These are phyloP conservation scores for Ceratina australensis DNA, from an alignment of 1,140 invertebrate genomes.

Conservation along the genomic window DNA sequence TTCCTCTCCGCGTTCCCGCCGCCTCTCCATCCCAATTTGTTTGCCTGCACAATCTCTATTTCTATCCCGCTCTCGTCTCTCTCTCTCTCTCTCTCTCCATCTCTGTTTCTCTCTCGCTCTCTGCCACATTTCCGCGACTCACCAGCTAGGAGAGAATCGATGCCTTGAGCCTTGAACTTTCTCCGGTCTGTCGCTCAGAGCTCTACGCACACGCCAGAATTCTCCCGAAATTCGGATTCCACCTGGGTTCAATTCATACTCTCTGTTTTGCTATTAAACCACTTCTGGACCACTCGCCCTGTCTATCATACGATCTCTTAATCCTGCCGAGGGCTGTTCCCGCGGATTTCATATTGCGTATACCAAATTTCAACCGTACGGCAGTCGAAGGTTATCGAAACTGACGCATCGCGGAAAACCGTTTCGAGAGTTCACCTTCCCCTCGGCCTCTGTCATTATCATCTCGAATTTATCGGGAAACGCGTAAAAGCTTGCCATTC, in stretches of 20 bases:
- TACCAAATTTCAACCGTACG: slow-evolving; percentile 43
- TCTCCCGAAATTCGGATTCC: neutral
- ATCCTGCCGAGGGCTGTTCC: neutral
- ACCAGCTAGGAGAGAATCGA: slow-evolving; percentile 48
- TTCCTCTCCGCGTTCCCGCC: neutral
- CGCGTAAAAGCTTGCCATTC: slow-evolving; percentile 38
- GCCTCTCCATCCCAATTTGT: neutral
- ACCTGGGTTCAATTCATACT: neutral
- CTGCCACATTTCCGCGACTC: slow-evolving; percentile 8
- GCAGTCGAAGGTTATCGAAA: slow-evolving; percentile 41
- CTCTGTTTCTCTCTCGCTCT: neutral
- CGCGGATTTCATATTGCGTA: slow-evolving; percentile 26
- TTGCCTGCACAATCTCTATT: neutral
- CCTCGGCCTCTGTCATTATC: slow-evolving; percentile 24
- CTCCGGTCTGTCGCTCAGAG: slow-evolving; percentile 34
- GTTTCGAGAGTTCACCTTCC: slow-evolving; percentile 12
- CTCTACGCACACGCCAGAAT: slow-evolving; percentile 39
- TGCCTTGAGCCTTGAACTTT: slow-evolving; percentile 60
- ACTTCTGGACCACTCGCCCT: neutral
- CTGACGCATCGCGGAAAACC: neutral
- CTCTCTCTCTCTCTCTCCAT: neutral
- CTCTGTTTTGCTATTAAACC: neutral
- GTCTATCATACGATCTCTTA: neutral
- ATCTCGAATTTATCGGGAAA: slow-evolving; percentile 13
- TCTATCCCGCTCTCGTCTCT: neutral